phyloP scores from a whole-genome alignment of 2,113 vertebrate species.

The Mirounga angustirostris region DNA sequence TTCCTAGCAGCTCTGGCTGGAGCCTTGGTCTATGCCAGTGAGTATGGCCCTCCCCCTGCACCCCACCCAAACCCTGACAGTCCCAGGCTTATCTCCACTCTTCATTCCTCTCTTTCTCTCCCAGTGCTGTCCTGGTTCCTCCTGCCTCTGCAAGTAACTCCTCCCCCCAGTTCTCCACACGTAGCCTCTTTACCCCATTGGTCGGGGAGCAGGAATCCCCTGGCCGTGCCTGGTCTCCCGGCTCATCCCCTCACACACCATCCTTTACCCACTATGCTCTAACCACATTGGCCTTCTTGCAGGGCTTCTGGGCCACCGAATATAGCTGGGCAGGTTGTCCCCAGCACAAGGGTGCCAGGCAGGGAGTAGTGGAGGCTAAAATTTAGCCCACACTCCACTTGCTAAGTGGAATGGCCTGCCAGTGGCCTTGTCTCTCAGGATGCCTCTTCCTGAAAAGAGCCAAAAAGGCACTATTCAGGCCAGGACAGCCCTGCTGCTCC shows the following conservation, averaged over 20 bases:
- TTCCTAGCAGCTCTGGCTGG: constrained; percentile 24
- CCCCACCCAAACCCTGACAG: neutral
- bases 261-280: neutral
- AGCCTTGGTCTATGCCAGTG: neutral
- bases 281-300: neutral
- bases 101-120: neutral
- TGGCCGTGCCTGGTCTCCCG: neutral
- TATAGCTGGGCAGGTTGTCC: neutral
- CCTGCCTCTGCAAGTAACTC: neutral
- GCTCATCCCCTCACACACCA: neutral
- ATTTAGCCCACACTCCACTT: neutral
- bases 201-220: neutral
- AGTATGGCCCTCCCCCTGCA: constrained; percentile 26
- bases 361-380: neutral
- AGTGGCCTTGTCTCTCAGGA: neutral
- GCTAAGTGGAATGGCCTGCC: neutral
- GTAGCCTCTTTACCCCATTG: neutral
- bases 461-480: neutral
- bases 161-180: neutral
- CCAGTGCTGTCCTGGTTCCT: neutral
- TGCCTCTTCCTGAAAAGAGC: neutral
- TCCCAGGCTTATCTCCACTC: neutral
- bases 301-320: neutral
- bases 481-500: neutral
- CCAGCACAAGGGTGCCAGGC: neutral